phyloP scores from a whole-genome alignment of 2,888 invertebrate species.

The Amaurobius ferox region DNA sequence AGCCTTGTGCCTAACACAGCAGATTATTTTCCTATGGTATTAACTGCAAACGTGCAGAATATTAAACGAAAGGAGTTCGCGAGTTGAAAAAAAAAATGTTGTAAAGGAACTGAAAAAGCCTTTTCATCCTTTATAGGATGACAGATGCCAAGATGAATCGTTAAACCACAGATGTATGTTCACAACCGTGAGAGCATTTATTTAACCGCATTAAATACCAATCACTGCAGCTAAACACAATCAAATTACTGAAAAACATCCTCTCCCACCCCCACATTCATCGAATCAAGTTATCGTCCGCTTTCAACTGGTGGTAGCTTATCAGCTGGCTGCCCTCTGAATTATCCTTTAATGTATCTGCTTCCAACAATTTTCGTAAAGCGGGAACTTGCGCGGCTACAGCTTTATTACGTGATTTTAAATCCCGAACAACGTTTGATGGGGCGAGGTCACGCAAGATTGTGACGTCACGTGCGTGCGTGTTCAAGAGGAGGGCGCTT shows the following conservation, averaged over 20 bases:
- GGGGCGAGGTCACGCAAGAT: conserved; percentile 55
- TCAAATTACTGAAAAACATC: not conserved
- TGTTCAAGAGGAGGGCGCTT: conserved; percentile 10
- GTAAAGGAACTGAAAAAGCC: too few species aligned
- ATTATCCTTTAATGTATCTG: conserved; percentile 56
- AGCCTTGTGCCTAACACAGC: too few species aligned
- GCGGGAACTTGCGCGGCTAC: conserved; percentile 39
- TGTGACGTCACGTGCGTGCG: conserved; percentile 63
- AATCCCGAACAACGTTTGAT: conserved; percentile 60
- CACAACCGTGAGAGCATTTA: too few species aligned
- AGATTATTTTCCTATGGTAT: too few species aligned
- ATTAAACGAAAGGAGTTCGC: too few species aligned
- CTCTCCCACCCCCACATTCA: too few species aligned
- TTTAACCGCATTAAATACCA: too few species aligned
- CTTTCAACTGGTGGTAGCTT: conserved; percentile 23
- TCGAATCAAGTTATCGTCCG: not conserved
- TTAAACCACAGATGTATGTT: too few species aligned
- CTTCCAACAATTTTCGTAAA: conserved; percentile 38
- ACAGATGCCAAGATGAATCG: too few species aligned
- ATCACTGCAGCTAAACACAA: not conserved
- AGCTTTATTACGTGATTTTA: conserved; percentile 69
- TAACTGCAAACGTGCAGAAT: too few species aligned
- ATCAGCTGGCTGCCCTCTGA: conserved; percentile 22
- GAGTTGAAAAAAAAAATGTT: too few species aligned
- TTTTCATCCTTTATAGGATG: too few species aligned